Base-by-base conservation (phyloP, 1,140 invertebrate genomes). In the Zaprionus camerounensis region DNA sequence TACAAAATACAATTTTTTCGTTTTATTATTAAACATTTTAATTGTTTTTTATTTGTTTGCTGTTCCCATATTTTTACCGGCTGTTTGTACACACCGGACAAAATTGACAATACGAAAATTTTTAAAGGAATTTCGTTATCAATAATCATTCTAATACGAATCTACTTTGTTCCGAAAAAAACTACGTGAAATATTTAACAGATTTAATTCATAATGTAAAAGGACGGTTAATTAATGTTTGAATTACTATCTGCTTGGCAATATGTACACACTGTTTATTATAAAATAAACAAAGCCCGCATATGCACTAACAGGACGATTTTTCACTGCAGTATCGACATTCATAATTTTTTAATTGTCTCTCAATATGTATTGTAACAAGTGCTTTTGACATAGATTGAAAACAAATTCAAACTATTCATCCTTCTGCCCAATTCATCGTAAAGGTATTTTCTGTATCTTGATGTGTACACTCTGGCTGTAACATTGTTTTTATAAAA, bases 401-500 rank as follows among this genome's bases (percentile, higher is more conserved):
- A 22, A 17, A 22, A 11, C 17, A 22, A 24, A 13, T 22, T 51
- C 13, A 22, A 22, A 22, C 3, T 22, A 51, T 12, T 9, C 2
- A 46, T 9, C 41, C n/a, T 5, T 4, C 15, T 24, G 20, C 4
- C 12, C 20, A 22, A 51, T 24, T 24, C 4, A 51, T 20, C 46
- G 46, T 20, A 20, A 12, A 20, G 12, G 44, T 59, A 26, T 61
- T 69, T 24, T 44, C 22, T 34, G 0, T 24, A 3, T 3, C 5
- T 46, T 38, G 9, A n/a, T 76, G 70, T 76, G 74, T 38, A 67
- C 57, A 76, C 74, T 62, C 74, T 76, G 63, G 38, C 5, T 0
- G 20, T 38, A 36, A 68, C 24, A 77, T 77, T 73, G 71, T 64
- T 73, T 68, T 73, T 77, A 59, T 67, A 76, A 71, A 69, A 77